Base-by-base conservation (phyloP, 2,888 invertebrate genomes). In the Cerceris rybyensis region DNA sequence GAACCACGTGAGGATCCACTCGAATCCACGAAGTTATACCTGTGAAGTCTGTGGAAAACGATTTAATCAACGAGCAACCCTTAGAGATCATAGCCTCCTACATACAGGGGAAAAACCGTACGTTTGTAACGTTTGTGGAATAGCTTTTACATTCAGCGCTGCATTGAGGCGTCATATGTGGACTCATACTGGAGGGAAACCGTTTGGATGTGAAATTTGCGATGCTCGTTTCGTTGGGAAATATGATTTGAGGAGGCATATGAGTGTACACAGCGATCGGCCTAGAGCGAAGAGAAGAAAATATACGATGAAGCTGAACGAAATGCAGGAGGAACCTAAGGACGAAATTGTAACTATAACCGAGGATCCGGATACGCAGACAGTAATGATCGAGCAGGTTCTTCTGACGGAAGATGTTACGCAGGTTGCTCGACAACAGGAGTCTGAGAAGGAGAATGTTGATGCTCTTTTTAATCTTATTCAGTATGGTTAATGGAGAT, bases 21-120 rank as follows among this genome's bases (percentile, higher is more conserved):
- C 88, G 4, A 92, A 92, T 82, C 91, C 92, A 0, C 79, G 92
- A 6, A 90, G 89, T 58, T 90, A 91, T 28, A 90, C 89, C 0
- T 92, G 92, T 66, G 91, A 91, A 41, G 88, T 91, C 1, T 92
- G 92, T 54, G 91, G 91, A 0, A 92, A 92, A 68, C 84, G 90
- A 66, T 92, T 92, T 57, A 92, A 92, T 82, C 92, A 92, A 58
- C 84, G 90, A n/a, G 89, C 92, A 0, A 92, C 92, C 0, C 72
- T 92, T 0, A 84, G 86, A 64, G 92, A 92, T 80, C 92, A 92
- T 63, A 87, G 87, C 39, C 74, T 91, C 4, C 65, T 92, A 8
- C 92, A 92, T 58, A 91, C 92, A 0, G 92, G 92, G 1, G 92
- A 92, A 64, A 92, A 92, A 39, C 92, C 92, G 0, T 90, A 91